phyloP scores from a whole-genome alignment of 2,113 vertebrate species.

The Diphyllodes magnificus region DNA sequence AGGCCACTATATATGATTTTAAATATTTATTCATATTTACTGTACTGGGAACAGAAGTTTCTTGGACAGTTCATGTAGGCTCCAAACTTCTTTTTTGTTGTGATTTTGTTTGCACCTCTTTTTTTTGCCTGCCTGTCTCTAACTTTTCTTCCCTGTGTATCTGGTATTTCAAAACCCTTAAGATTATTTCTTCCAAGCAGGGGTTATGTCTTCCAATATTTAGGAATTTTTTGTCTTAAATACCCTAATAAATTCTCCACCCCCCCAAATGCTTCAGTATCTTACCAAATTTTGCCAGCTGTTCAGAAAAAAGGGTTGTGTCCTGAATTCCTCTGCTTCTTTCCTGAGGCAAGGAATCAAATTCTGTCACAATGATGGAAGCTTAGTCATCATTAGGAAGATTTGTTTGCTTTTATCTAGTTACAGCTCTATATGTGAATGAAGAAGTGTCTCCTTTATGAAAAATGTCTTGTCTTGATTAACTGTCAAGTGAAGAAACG shows the following conservation, averaged over 20 bases:
- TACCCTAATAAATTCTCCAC: neutral
- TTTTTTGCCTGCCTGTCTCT: neutral
- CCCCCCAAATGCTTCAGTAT: neutral
- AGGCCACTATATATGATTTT: neutral
- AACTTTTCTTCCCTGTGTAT: neutral
- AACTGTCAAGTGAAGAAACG: neutral
- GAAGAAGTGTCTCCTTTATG: neutral
- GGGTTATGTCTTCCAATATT: neutral
- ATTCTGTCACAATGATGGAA: neutral
- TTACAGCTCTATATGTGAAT: neutral
- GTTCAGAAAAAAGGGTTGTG: neutral
- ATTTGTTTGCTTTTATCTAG: neutral
- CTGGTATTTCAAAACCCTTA: neutral
- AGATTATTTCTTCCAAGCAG: neutral
- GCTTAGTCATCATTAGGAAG: neutral
- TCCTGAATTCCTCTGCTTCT: neutral
- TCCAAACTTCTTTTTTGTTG: neutral
- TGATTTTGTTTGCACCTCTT: neutral
- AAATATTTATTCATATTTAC: neutral
- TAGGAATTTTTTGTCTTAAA: neutral
- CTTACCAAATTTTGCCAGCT: neutral
- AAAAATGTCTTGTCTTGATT: neutral
- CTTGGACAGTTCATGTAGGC: neutral
- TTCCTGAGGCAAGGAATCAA: neutral
- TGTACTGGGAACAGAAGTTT: neutral